phyloP scores from a whole-genome alignment of 2,888 invertebrate genomes.

The Coleophora flavipennella region DNA sequence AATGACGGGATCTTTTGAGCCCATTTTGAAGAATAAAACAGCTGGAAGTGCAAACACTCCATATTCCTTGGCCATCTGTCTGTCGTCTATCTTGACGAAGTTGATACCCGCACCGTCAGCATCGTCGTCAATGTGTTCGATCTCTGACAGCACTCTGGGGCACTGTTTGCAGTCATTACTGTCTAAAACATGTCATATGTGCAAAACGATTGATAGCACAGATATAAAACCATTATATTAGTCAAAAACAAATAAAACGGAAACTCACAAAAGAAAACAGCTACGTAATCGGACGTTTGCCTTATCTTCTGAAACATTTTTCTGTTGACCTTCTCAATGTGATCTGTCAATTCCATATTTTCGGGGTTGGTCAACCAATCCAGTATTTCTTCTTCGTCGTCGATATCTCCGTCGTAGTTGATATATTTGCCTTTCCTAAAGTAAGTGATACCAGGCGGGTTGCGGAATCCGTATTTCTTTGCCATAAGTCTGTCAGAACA shows the following conservation, averaged over 20 bases:
- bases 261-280: slow-evolving; percentile 93
- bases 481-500: slow-evolving; percentile 92
- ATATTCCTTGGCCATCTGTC: slow-evolving; percentile 86
- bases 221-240: slow-evolving; percentile 3
- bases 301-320: slow-evolving; percentile 95
- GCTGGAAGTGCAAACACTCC: slow-evolving; percentile 94
- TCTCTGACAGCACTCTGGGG: slow-evolving; percentile 87
- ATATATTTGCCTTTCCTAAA: slow-evolving; percentile 91
- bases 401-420: slow-evolving; percentile 94
- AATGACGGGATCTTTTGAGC: slow-evolving; percentile 91
- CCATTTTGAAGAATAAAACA: slow-evolving; percentile 90
- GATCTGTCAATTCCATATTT: slow-evolving; percentile 94
- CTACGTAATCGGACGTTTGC: slow-evolving; percentile 90
- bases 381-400: slow-evolving; percentile 90
- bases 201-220: slow-evolving; percentile 51
- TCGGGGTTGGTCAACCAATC: slow-evolving; percentile 95
- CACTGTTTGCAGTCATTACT: slow-evolving; percentile 97
- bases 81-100: slow-evolving; percentile 93
- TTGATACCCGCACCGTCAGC: slow-evolving; percentile 92
- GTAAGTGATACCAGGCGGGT: slow-evolving; percentile 92
- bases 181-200: slow-evolving; percentile 79
- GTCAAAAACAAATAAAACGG: slow-evolving; percentile 10
- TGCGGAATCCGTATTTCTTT: slow-evolving; percentile 91
- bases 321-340: slow-evolving; percentile 90
- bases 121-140: slow-evolving; percentile 95